Base-by-base conservation (phyloP, 2,888 invertebrate species). In the Synanthedon vespiformis region DNA sequence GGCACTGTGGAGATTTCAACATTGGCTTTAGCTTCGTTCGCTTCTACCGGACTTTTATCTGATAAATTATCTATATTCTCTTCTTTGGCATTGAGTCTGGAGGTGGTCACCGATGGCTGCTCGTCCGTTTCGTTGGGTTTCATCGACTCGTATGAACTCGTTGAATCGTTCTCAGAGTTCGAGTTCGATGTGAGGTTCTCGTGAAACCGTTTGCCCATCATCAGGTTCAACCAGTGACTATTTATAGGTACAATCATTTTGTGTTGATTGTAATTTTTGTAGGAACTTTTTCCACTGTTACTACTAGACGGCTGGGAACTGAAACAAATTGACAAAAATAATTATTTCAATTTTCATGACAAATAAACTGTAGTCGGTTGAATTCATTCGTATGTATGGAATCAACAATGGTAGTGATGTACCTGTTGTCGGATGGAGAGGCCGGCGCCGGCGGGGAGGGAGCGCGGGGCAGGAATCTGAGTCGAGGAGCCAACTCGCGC, bases 141-240 rank as follows among this genome's bases (percentile, higher is more conserved):
- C 44, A 70, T 65, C 53, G 81, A 81, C 62, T 87, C 87, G 57
- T 83, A 88, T 62, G 88, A 88, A 76, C 90, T 89, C 49, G 90
- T 89, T 44, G 87, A 84, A 62, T 85, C 85, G 56, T 88, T 88
- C 67, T 88, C 88, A 10, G 87, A 87, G 63, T 86, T 84, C 2
- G 82, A 84, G 57, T 87, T 86, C 2, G 80, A 86, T 58, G 79
- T 84, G 51, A 85, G 75, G 62, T 83, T 87, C 64, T 86, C 84
- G 56, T 88, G 87, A 73, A 91, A 91, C 49, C 89, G 80, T 58
- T 89, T 88, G 51, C 91, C 91, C 88, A 89, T 90, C 90, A 91
- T 90, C 44, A 90, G 70, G 60, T 89, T 89, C 54, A 89, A 70
- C 90, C 90, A 90, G 68, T 89, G 88, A 18, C 85, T 79, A 64